These are phyloP conservation scores for Tiliacea citrago DNA, from an alignment of 2,888 invertebrate species.

Conservation along the genomic window DNA sequence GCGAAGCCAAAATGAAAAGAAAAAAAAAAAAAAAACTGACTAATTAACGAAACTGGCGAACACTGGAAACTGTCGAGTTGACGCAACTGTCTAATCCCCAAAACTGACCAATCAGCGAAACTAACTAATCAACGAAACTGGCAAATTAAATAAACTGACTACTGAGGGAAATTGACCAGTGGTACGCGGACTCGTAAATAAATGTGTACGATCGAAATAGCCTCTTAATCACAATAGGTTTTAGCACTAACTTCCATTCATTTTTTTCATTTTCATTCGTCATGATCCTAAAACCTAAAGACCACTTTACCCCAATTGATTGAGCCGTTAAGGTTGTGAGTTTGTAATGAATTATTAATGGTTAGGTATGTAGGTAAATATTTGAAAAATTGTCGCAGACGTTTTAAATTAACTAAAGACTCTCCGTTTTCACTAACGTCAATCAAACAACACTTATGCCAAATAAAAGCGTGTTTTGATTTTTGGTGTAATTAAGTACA, in stretches of 20 bases:
- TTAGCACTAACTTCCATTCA: not conserved
- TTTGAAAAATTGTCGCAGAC: slow-evolving; percentile 15
- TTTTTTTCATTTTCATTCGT: too few species aligned
- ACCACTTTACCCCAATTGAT: slow-evolving; percentile 12
- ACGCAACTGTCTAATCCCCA: too few species aligned
- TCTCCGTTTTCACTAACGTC: not conserved
- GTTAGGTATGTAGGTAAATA: not conserved
- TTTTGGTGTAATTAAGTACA: not conserved
- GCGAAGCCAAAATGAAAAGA: too few species aligned
- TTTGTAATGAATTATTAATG: slow-evolving; percentile 17
- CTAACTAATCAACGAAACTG: too few species aligned
- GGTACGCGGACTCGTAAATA: too few species aligned
- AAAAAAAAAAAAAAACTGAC: too few species aligned
- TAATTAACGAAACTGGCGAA: too few species aligned
- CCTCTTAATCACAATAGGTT: not conserved
- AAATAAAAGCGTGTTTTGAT: not conserved
- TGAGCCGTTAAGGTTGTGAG: slow-evolving; percentile 46
- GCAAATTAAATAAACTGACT: too few species aligned
- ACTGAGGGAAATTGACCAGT: too few species aligned
- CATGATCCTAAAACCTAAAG: not conserved
- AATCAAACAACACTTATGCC: not conserved
- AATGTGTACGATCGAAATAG: too few species aligned
- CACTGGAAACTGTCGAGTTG: too few species aligned
- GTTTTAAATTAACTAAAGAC: not conserved
- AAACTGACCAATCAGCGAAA: too few species aligned